Base-by-base conservation (phyloP, 1,140 invertebrate genomes). In the Seison nebaliae region DNA sequence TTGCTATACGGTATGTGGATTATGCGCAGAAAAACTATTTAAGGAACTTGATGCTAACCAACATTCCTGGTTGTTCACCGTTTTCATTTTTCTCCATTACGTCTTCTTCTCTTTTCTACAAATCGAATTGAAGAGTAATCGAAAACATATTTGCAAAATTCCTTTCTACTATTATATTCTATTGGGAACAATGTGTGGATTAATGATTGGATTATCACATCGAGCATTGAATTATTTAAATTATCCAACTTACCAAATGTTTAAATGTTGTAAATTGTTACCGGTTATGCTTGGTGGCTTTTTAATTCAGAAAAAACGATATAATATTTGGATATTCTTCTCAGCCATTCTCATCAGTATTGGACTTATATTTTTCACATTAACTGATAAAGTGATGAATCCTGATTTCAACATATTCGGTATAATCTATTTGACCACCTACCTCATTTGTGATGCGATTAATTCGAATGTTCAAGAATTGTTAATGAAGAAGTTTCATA, bases 381-480 rank as follows among this genome's bases (percentile, higher is more conserved):
- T 79, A 53, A 79, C 81, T 43, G 84, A 91, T 53, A 81, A 73
- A 23, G 67, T 74, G 54, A 67, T 84, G 7, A 76, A 73, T 16
- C 80, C 80, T 16, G 76, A 73, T 47, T 91, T 86, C 52, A 70
- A 80, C 59, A 49, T 69, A 19, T 58, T 55, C 49, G 58, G 57
- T 58, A 70, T 91, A 4, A 48, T 73, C 4, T 72, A 91, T 63
- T 88, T 93, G 20, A 60, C 74, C 64, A 30, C 67, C 65, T 81
- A 83, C 1, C 56, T 93, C 23, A 53, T 81, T 7, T 84, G 79
- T 50, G 83, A 93, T 65, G 81, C 81, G 2, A 65, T 74, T 19
- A 88, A 91, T 48, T 81, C 81, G 24, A 93, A 93, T 65, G 72
- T 88, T 3, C 81, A 91, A 63, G 83, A 91, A 54, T 84, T 86